Evolutionary conservation across 2,113 vertebrate species (phyloP).

Genomic region (Paramisgurnus dabryanus): DNA sequence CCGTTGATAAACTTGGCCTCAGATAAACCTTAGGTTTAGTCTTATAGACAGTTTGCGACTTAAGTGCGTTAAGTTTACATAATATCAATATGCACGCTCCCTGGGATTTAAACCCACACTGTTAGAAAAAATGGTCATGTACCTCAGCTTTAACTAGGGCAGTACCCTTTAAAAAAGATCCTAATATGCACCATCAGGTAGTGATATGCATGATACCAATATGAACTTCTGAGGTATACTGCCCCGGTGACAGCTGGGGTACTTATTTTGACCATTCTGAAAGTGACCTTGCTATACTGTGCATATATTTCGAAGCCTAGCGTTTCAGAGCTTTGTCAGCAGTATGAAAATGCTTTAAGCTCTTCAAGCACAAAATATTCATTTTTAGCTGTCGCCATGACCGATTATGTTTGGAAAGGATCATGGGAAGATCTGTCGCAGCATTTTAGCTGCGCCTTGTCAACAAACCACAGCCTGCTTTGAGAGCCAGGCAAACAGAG

Average conservation of each 20-base stretch:
- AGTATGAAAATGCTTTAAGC: slow-evolving; percentile 12
- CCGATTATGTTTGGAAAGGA: slow-evolving; percentile 29
- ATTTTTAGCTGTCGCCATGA: slow-evolving; percentile 5
- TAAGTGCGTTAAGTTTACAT: too few relatives aligned
- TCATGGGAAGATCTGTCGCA: slow-evolving; percentile 21
- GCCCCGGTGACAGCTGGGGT: too few relatives aligned
- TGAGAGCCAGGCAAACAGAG: slow-evolving; percentile 30
- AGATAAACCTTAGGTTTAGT: too few relatives aligned
- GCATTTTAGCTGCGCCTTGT: slow-evolving; percentile 19
- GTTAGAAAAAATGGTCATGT: too few relatives aligned
- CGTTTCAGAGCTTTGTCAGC: not conserved
- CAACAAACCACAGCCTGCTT: slow-evolving; percentile 32
- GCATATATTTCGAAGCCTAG: not conserved
- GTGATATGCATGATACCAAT: too few relatives aligned
- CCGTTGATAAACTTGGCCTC: not conserved
- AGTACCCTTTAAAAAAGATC: too few relatives aligned
- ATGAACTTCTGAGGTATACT: too few relatives aligned
- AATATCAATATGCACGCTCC: not conserved
- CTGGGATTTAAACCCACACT: slow-evolving; percentile 3
- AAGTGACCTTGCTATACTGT: too few relatives aligned
- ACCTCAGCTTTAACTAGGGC: not conserved
- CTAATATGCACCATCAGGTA: too few relatives aligned
- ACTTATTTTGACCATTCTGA: too few relatives aligned
- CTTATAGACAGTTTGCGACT: too few relatives aligned
- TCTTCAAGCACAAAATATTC: not conserved